Evolutionary conservation across 2,888 invertebrate species (phyloP).

Genomic region (Epinotia ramella): DNA sequence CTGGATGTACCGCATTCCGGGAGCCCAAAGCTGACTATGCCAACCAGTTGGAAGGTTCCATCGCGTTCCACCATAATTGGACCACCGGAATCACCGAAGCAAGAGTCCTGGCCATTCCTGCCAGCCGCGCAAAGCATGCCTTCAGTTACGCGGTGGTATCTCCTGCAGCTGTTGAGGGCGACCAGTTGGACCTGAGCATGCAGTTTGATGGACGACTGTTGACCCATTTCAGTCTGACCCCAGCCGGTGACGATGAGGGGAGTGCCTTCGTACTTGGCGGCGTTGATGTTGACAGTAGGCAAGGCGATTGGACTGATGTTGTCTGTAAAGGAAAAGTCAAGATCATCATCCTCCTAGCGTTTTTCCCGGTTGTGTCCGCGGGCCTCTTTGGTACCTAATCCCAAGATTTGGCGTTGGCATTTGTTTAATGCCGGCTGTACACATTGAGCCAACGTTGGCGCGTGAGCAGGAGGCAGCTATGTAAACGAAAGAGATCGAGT

Average conservation of each 20-base stretch:
- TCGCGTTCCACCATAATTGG: constrained; percentile 22
- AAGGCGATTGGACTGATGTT: constrained; percentile 24
- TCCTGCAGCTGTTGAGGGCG: constrained; percentile 2
- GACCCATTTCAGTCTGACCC: constrained; percentile 17
- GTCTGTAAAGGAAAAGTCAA: constrained; percentile 3
- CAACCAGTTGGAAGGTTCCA: constrained; percentile 19
- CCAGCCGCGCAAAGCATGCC: constrained; percentile 23
- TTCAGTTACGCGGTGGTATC: not conserved
- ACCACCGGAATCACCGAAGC: constrained; percentile 34
- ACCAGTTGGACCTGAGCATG: constrained; percentile 24
- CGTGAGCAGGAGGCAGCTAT: too few relatives aligned
- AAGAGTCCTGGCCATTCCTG: constrained; percentile 20
- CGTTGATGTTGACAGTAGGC: constrained; percentile 31
- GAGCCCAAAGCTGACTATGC: constrained; percentile 14
- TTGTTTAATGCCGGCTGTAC: too few relatives aligned
- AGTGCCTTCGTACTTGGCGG: constrained; percentile 16
- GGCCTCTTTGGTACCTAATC: too few relatives aligned
- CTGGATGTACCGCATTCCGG: not conserved
- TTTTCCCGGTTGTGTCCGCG: too few relatives aligned
- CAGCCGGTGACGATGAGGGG: constrained; percentile 25
- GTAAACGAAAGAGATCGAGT: too few relatives aligned
- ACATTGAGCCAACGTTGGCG: too few relatives aligned
- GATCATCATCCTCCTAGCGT: too few relatives aligned
- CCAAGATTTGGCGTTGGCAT: too few relatives aligned
- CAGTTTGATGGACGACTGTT: constrained; percentile 21